Percentiles rank a stretch among this genome's conserved stretches.
phyloP scores from a whole-genome alignment of 2,113 vertebrate species.

The Vidua macroura region DNA sequence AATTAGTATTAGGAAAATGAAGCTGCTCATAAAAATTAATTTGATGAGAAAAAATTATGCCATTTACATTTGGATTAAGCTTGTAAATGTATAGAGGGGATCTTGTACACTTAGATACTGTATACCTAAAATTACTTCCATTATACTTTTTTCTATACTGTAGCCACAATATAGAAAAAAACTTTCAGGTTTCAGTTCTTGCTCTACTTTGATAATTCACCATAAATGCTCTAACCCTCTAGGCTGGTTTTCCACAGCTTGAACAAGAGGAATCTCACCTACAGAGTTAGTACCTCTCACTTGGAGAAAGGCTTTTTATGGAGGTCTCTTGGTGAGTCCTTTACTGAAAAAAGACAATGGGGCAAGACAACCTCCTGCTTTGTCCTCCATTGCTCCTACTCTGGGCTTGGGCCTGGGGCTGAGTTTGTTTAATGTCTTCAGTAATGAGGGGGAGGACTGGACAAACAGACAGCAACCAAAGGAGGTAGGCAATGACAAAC shows the following conservation, averaged over 20 bases:
- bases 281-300: background rate
- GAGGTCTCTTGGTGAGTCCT: background rate
- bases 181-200: background rate
- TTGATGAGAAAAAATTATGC: background rate
- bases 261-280: background rate
- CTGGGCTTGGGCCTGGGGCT: background rate
- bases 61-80: background rate
- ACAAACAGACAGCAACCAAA: background rate
- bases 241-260: background rate
- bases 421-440: background rate
- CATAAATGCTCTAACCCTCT: background rate
- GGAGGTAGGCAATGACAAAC: background rate
- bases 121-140: background rate
- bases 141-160: background rate
- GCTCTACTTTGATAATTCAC: background rate
- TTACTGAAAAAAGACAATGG: background rate
- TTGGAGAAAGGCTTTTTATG: background rate
- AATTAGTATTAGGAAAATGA: background rate
- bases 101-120: background rate
- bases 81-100: background rate
- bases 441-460: background rate
- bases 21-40: background rate
- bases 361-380: background rate
- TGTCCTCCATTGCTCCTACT: background rate
- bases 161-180: background rate